These are phyloP conservation scores for Scaptomyza flava DNA, from an alignment of 2,888 invertebrate genomes.

Conservation along the genomic window DNA sequence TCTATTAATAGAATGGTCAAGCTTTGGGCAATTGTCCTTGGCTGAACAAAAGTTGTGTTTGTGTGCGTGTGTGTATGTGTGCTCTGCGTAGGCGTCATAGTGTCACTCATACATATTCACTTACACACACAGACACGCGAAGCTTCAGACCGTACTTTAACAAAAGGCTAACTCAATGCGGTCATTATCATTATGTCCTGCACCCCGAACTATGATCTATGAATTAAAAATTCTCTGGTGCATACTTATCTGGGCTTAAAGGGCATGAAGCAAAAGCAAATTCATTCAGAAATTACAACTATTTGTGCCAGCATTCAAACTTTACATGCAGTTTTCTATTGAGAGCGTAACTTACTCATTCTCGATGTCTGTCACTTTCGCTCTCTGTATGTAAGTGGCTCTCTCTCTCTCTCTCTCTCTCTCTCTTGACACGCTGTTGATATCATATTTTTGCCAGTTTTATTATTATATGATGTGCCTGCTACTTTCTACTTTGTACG, in stretches of 20 bases:
- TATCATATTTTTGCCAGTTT: constrained; percentile 78
- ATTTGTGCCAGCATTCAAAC: constrained; percentile 13
- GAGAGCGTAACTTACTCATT: constrained; percentile 9
- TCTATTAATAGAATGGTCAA: constrained; percentile 48
- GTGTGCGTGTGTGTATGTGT: constrained; percentile 4
- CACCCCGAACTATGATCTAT: background rate
- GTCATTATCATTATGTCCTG: constrained; percentile 22
- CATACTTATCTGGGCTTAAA: constrained; percentile 55
- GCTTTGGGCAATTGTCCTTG: constrained; percentile 34
- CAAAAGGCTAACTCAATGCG: constrained; percentile 31
- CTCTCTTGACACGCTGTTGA: constrained; percentile 74
- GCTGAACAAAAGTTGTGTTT: constrained; percentile 14
- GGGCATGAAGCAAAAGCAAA: constrained; percentile 2
- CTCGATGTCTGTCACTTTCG: constrained; percentile 2
- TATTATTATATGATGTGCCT: constrained; percentile 72
- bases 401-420: constrained; percentile 8
- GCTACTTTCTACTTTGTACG: constrained; percentile 42
- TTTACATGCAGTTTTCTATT: constrained; percentile 31
- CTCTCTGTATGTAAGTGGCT: constrained; percentile 2
- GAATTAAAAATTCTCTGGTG: constrained; percentile 7
- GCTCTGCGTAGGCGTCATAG: constrained; percentile 44
- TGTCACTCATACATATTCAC: constrained; percentile 13
- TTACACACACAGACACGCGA: background rate
- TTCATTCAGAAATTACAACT: constrained; percentile 23
- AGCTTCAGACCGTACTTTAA: background rate